These are phyloP conservation scores for Mnemiopsis leidyi DNA, from an alignment of 37 sponge, comb jelly and placozoan genomes.

Conservation along the genomic window DNA sequence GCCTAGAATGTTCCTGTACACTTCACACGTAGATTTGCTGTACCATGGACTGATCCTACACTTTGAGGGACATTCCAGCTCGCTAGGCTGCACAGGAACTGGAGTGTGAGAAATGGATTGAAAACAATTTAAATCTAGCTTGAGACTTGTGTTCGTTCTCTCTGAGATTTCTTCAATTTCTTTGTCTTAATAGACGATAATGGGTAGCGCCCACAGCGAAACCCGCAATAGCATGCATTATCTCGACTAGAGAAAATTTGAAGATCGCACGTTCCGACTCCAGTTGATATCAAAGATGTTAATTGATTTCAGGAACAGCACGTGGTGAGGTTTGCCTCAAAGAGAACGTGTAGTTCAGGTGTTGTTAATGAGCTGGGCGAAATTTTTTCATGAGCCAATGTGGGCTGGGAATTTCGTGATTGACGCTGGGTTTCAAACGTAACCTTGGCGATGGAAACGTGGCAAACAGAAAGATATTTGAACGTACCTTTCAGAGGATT, in stretches of 20 bases:
- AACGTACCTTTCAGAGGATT: constrained; percentile 28
- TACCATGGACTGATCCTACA: neutral
- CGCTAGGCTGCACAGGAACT: neutral
- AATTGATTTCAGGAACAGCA: neutral
- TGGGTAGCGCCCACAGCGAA: neutral
- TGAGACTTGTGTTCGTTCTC: neutral
- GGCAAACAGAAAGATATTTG: too few species aligned
- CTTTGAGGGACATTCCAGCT: too few species aligned
- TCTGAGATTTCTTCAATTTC: too few species aligned
- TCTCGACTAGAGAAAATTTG: neutral
- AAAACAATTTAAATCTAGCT: neutral
- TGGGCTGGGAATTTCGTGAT: too few species aligned
- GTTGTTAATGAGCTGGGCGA: too few species aligned
- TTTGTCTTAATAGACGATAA: neutral
- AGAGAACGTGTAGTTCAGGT: too few species aligned
- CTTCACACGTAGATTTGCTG: neutral
- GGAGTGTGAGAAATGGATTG: neutral
- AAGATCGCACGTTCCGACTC: neutral
- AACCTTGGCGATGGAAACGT: too few species aligned
- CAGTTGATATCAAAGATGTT: neutral
- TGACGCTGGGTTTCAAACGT: too few species aligned
- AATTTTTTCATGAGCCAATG: too few species aligned
- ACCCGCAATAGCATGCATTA: neutral
- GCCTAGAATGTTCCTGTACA: neutral
- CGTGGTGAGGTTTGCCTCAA: neutral